Base-by-base conservation (phyloP, 2,113 vertebrate species). In the Zosterops japonicus region DNA sequence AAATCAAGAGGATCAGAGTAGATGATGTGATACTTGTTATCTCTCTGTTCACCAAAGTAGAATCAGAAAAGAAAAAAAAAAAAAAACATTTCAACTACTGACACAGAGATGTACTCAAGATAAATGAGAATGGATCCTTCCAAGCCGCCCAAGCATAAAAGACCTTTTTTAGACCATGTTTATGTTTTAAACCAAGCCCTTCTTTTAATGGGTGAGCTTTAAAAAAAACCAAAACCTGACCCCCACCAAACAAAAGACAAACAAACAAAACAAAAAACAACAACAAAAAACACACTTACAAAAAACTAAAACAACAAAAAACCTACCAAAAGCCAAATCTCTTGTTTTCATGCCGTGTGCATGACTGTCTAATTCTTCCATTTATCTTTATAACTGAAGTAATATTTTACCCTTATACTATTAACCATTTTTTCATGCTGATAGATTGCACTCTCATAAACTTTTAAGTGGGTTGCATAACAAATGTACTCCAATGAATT, bases 341-440 rank as follows among this genome's bases (percentile, higher is more conserved):
- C 14, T 69, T 75, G 9, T 91, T 91, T 87, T 39, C 27, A 60
- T 80, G 27, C 65, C 28, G 6, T 67, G 23, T 69, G 23, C 24
- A 41, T 52, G 44, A 35, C 46, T 90, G 19, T 12, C 23, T 82
- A 95, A 84, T 81, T 82, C 63, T 90, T 76, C 63, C 24, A 74
- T 90, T 84, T 85, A 64, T 95, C 79, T 83, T 87, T 68, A 8
- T 55, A 86, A 93, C 41, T 91, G 29, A 94, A 79, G 85, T 76
- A 11, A 11, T 60, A 33, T 16, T 87, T 85, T 44, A 21, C 11
- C 11, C 31, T 90, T 55, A n/a, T 87, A 9, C 56, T 57, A 15
- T 27, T 79, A 31, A 25, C 22, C 21, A 76, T 86, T 80, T 65
- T 61, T 86, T 81, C 67, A 75, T n/a, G 44, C 52, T 94, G 68